phyloP scores from a whole-genome alignment of 1,140 invertebrate species.

The Arion vulgaris region DNA sequence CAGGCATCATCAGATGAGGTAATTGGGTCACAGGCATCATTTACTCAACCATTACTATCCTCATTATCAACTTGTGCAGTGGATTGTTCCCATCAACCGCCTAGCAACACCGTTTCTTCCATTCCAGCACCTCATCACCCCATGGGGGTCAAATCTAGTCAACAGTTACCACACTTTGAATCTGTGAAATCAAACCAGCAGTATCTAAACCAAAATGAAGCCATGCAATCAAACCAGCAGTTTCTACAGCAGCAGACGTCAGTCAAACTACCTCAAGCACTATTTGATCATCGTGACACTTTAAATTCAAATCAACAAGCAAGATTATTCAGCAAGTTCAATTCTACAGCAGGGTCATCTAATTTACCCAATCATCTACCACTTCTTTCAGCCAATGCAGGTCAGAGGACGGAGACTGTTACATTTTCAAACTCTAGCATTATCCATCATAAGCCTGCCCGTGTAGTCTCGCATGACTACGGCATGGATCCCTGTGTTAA shows the following conservation, averaged over 20 bases:
- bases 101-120: neutral
- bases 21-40: neutral
- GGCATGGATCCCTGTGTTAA: neutral
- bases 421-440: neutral
- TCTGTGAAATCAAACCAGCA: neutral
- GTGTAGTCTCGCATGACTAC: neutral
- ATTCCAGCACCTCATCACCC: neutral
- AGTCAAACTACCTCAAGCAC: neutral
- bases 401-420: neutral
- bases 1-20: neutral
- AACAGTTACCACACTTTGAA: neutral
- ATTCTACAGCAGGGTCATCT: neutral
- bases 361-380: neutral
- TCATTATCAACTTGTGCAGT: neutral
- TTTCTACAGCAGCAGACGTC: neutral
- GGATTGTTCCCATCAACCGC: neutral
- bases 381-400: neutral
- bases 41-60: neutral
- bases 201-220: neutral
- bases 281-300: neutral
- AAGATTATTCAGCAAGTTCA: neutral
- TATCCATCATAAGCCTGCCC: neutral
- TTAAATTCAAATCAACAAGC: neutral
- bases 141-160: neutral
- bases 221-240: neutral